A percentile compares a stretch with the other conserved stretches of the same genome.
These are phyloP conservation scores for Artemia franciscana DNA, from an alignment of 1,140 invertebrate genomes.

Conservation along the genomic window DNA sequence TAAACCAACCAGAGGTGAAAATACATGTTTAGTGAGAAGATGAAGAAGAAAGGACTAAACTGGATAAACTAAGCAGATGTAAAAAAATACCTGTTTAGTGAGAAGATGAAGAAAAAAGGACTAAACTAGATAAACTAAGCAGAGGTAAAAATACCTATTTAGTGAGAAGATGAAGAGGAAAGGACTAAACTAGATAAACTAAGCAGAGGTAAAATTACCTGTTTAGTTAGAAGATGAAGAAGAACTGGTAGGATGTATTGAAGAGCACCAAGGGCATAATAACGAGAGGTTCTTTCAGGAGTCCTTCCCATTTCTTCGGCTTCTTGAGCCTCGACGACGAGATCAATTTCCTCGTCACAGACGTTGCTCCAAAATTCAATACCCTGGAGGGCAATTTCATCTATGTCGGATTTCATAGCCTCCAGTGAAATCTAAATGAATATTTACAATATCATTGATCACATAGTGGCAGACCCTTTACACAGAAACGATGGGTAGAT, in stretches of 20 bases:
- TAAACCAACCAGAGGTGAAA: too few relatives aligned
- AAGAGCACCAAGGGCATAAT: slow-evolving; percentile 85
- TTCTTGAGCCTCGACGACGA: slow-evolving; percentile 82
- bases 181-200: not conserved
- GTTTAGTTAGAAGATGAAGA: slow-evolving; percentile 80
- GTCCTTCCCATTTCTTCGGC: slow-evolving; percentile 70
- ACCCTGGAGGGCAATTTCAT: slow-evolving; percentile 89
- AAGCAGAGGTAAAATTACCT: slow-evolving; percentile 24
- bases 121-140: too few relatives aligned
- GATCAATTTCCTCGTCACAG: slow-evolving; percentile 94
- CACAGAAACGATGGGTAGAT: too few relatives aligned
- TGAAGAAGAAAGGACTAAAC: too few relatives aligned
- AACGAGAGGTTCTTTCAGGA: slow-evolving; percentile 35
- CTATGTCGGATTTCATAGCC: slow-evolving; percentile 90
- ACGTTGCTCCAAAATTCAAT: slow-evolving; percentile 99
- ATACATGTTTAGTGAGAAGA: too few relatives aligned
- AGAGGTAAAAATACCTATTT: too few relatives aligned
- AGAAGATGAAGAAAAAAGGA: too few relatives aligned
- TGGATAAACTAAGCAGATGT: too few relatives aligned
- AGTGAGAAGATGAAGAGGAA: slow-evolving; percentile 78
- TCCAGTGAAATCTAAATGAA: slow-evolving; percentile 64
- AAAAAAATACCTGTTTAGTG: too few relatives aligned
- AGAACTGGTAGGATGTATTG: slow-evolving; percentile 85
- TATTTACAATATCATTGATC: not conserved
- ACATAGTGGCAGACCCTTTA: too few relatives aligned